Base-by-base conservation (phyloP, 2,888 invertebrate genomes). In the Physocephala rufipes region DNA sequence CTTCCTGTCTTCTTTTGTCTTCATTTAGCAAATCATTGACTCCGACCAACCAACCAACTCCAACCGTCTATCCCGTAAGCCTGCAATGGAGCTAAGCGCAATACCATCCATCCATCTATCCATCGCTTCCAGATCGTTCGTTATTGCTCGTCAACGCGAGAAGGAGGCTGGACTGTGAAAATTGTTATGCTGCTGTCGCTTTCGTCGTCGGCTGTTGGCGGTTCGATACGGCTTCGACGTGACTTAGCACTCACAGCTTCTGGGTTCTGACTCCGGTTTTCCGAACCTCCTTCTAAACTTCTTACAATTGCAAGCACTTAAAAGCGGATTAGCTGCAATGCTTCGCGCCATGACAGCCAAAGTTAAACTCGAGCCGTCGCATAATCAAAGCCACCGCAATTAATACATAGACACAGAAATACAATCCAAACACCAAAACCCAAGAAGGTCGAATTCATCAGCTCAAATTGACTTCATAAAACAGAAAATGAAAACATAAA, bases 301-400 rank as follows among this genome's bases (percentile, higher is more conserved):
- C 15, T 51, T 28, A 21, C 45, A 45, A 47, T 45, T 47, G 45
- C 59, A 47, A 58, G 55, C 67, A 58, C 67, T 67, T 67, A 58
- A 67, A 67, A 55, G 58, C 45, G 67, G 67, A 67, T 67, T 58
- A 67, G 26, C 47, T 43, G 67, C 67, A 12, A 26, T 45, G 67
- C 28, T 58, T 26, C 55, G 30, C 36, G 30, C 66, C 16, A 47
- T 16, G 64, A 7, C 45, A 21, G 26, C 26, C 43, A n/a, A n/a
- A n/a, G n/a, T n/a, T n/a, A n/a, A n/a, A n/a, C 47, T 4, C 45
- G 24, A 24, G 24, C 1, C 45, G 24, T 2, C 7, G 24, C 43
- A 1, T 21, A 47, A 19, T 12, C 26, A 5, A 36, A 19, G 28
- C 49, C 49, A 19, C 12, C 7, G 49, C 49, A 19, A 19, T 19